These are phyloP conservation scores for Cerastis rubricosa DNA, from an alignment of 2,888 invertebrate genomes.

Conservation along the genomic window DNA sequence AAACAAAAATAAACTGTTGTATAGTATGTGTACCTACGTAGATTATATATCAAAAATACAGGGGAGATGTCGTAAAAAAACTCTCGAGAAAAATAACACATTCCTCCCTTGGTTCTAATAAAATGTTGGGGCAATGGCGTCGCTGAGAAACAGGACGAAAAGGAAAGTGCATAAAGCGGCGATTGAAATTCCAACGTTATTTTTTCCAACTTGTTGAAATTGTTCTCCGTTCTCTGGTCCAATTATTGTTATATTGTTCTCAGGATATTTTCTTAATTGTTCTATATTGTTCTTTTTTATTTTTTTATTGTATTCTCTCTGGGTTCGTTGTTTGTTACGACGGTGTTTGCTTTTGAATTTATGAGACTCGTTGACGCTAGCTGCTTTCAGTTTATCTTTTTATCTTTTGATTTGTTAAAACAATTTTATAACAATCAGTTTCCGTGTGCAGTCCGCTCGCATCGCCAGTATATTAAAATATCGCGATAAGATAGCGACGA, in stretches of 20 bases:
- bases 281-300: slow-evolving; percentile 16
- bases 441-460: too few species aligned
- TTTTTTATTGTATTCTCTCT: slow-evolving; percentile 10
- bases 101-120: slow-evolving; percentile 61
- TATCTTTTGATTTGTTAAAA: not conserved
- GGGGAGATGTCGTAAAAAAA: not conserved
- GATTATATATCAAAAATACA: slow-evolving; percentile 25
- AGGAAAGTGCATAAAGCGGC: slow-evolving; percentile 60
- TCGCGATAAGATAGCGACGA: too few species aligned
- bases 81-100: slow-evolving; percentile 54
- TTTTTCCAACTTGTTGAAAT: slow-evolving; percentile 42
- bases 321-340: slow-evolving; percentile 1
- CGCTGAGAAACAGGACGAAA: slow-evolving; percentile 33
- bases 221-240: slow-evolving; percentile 35
- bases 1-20: not conserved
- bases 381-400: not conserved
- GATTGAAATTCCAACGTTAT: slow-evolving; percentile 60
- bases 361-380: not conserved
- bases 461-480: too few species aligned
- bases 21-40: not conserved
- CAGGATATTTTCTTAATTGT: slow-evolving; percentile 45
- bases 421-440: not conserved
- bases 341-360: slow-evolving; percentile 21
- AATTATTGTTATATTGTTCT: slow-evolving; percentile 51
- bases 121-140: slow-evolving; percentile 50